Evolutionary conservation across 1,140 invertebrate genomes (phyloP), one percentile per base, ranked within the genome.

Genomic region (Solenopsis invicta): DNA sequence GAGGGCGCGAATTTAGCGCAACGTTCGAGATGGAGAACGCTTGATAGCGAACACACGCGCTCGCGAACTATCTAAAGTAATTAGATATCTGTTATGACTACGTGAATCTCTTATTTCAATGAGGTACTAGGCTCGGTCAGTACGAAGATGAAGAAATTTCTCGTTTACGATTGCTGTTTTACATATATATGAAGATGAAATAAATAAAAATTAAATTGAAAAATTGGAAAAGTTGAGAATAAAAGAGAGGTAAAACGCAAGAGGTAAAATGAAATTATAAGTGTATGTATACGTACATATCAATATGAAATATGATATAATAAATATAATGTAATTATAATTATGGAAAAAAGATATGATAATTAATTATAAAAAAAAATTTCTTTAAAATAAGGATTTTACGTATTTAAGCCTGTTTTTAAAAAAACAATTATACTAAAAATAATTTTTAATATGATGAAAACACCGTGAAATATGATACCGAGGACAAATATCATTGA

Each of bases 1-100:
- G 76, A 48, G 18, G 29, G 59, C 82, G 71, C 84, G 76, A 69
- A 75, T 37, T 85, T 64, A 59, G 76, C 24, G 16, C 59, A 34
- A 84, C 12, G 2, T 84, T 84, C 34, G 69, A 84, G 34, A 54
- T 74, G 34, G 29, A 18, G 9, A 41, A 54, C 48, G 9, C 5
- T 54, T 71, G 48, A 81, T 71, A 71, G 34, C 48, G 21, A 54
- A 69, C 69, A 29, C 16, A 21, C n/a, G 21, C 5, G 4, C 52
- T 71, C 8, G 50, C 77, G 37, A 62, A 1, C 45, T 54, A 24
- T 80, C 48, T 69, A 18, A 34, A 80, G 8, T 41, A 41, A 80
- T 48, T 21, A 78, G 12, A 2, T 34, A 21, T 37, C 13, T 41
- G 24, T 13, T 37, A 56, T 5, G n/a, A 54, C 54, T 69, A 24